Conservation (phyloP, 2,888 invertebrate genomes). For the Rhaphigaster nebulosa region DNA sequence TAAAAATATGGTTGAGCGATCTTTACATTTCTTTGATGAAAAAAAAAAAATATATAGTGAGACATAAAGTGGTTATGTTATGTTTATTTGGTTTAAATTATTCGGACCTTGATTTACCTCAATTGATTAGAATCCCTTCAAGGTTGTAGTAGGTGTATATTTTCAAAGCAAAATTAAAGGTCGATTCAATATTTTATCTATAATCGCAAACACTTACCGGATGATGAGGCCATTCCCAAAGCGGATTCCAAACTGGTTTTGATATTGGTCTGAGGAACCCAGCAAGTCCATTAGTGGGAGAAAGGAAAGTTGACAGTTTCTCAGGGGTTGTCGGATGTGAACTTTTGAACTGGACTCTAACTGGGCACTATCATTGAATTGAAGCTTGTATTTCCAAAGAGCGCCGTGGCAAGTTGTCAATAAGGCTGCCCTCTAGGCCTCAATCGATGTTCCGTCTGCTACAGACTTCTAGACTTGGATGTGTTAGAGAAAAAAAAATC, state of each 20-base stretch:
- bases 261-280: neutral
- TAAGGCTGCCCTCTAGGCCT: too few species aligned
- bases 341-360: constrained; percentile 1
- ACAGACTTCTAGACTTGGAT: neutral
- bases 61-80: too few species aligned
- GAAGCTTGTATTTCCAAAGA: neutral
- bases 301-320: constrained; percentile 15
- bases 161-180: neutral
- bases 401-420: neutral
- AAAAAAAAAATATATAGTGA: too few species aligned
- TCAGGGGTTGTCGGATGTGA: neutral
- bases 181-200: neutral
- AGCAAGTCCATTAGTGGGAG: constrained; percentile 5
- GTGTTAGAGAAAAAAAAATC: neutral
- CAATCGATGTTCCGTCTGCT: neutral
- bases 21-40: too few species aligned
- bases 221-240: neutral
- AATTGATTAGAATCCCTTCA: neutral
- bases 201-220: neutral
- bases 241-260: constrained; percentile 28
- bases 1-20: too few species aligned
- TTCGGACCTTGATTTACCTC: neutral
- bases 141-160: neutral
- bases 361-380: neutral
- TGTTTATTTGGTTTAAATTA: neutral